phyloP scores from a whole-genome alignment of 2,113 vertebrate genomes.

The Polypterus senegalus region DNA sequence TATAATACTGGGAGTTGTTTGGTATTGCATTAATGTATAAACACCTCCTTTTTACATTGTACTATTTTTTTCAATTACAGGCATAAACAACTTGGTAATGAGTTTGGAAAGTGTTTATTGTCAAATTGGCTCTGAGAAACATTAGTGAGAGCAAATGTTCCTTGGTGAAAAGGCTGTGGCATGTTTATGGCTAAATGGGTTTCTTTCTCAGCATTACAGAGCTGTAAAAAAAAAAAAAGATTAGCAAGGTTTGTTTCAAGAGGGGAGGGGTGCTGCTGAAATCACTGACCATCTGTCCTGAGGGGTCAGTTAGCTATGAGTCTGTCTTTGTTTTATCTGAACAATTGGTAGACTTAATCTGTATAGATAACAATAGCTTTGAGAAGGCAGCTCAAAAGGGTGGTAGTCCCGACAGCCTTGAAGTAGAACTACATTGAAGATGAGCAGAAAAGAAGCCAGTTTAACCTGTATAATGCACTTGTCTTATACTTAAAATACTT shows the following conservation, averaged over 20 bases:
- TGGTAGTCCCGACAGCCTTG: slow-evolving; percentile 33
- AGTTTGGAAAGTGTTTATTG: too few relatives aligned
- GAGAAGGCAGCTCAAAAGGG: slow-evolving; percentile 28
- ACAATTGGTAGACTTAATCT: slow-evolving; percentile 83
- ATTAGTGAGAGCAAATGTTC: too few relatives aligned
- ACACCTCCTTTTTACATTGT: too few relatives aligned
- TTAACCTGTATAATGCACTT: too few relatives aligned
- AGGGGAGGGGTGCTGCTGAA: slow-evolving; percentile 66
- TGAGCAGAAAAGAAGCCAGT: too few relatives aligned
- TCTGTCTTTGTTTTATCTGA: slow-evolving; percentile 72
- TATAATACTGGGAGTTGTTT: too few relatives aligned
- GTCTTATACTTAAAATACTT: too few relatives aligned
- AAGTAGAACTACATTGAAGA: slow-evolving; percentile 23
- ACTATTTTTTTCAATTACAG: too few relatives aligned
- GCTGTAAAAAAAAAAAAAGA: slow-evolving; percentile 24
- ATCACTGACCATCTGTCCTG: slow-evolving; percentile 84
- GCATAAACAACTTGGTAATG: too few relatives aligned
- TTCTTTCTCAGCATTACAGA: not conserved
- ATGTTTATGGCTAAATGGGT: not conserved
- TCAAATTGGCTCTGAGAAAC: too few relatives aligned
- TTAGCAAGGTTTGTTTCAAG: slow-evolving; percentile 35
- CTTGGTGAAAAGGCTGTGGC: not conserved
- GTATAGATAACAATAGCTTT: slow-evolving; percentile 65
- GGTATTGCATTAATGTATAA: too few relatives aligned
- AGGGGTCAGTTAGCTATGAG: slow-evolving; percentile 73